A percentile compares a stretch with the other conserved stretches of the same genome.
phyloP scores from a whole-genome alignment of 2,113 vertebrate genomes.

The Solea solea region DNA sequence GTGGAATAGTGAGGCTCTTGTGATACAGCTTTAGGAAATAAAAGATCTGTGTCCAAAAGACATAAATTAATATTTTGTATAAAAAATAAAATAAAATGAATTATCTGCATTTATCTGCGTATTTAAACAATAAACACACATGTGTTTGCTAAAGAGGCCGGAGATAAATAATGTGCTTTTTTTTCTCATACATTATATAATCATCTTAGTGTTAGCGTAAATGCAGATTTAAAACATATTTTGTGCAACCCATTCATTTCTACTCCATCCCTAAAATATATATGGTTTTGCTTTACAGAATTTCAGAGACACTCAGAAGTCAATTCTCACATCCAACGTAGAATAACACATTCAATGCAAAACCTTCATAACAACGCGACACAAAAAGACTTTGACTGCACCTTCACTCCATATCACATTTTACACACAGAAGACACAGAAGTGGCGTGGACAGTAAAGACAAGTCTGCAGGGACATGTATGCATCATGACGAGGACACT shows the following conservation, averaged over 20 bases:
- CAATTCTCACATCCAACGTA: conserved; percentile 19
- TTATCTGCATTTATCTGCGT: not conserved
- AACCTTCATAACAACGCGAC: not conserved
- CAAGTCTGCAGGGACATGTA: conserved; percentile 1
- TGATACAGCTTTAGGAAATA: conserved; percentile 14
- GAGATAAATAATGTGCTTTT: conserved; percentile 27
- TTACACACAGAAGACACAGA: conserved; percentile 28
- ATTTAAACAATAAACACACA: not conserved
- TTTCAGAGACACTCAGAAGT: not conserved
- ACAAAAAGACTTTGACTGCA: not conserved
- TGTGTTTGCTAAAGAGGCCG: not conserved
- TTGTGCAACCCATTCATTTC: not conserved
- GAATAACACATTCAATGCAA: conserved; percentile 35
- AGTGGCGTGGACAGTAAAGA: conserved; percentile 3
- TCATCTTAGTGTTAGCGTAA: not conserved
- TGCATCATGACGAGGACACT: conserved; percentile 19
- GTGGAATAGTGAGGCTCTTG: conserved; percentile 3
- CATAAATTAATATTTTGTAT: not conserved
- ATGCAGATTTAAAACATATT: not conserved
- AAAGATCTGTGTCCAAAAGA: conserved; percentile 3
- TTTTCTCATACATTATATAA: not conserved
- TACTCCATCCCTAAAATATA: not conserved
- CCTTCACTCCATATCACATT: not conserved
- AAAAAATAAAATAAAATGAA: not conserved
- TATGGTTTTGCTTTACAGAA: no score